Conservation (phyloP, 2,113 vertebrate species). For the Eubucco bourcierii region DNA sequence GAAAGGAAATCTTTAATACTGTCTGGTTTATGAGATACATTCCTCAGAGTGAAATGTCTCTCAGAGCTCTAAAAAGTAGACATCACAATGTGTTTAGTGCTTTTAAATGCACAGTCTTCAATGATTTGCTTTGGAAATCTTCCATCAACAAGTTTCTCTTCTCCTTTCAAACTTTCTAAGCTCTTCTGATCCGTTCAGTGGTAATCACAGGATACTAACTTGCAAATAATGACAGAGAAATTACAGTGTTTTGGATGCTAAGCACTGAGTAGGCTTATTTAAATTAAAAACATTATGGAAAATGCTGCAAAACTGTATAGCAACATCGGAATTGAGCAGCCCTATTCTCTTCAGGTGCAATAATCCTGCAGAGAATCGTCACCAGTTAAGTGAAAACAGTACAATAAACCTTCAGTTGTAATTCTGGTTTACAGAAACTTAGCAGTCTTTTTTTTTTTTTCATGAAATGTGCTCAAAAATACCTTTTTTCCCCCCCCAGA, state of each 20-base stretch:
- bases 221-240: background rate
- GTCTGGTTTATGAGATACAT: background rate
- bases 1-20: background rate
- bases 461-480: accelerated
- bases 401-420: background rate
- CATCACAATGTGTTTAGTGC: background rate
- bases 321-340: background rate
- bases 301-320: background rate
- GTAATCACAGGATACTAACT: background rate
- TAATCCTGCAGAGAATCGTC: background rate
- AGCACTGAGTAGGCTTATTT: background rate
- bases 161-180: background rate
- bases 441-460: background rate
- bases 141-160: background rate
- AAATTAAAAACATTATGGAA: background rate
- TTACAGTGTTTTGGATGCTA: background rate
- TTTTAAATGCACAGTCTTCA: background rate
- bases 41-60: background rate
- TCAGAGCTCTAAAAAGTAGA: background rate
- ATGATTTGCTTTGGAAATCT: background rate
- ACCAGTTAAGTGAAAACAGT: background rate
- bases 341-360: background rate
- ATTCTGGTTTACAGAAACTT: background rate
- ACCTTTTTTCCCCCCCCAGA: background rate
- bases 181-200: background rate